These are phyloP conservation scores for Tromatobia lineatoria DNA, from an alignment of 2,888 invertebrate genomes.

Conservation along the genomic window DNA sequence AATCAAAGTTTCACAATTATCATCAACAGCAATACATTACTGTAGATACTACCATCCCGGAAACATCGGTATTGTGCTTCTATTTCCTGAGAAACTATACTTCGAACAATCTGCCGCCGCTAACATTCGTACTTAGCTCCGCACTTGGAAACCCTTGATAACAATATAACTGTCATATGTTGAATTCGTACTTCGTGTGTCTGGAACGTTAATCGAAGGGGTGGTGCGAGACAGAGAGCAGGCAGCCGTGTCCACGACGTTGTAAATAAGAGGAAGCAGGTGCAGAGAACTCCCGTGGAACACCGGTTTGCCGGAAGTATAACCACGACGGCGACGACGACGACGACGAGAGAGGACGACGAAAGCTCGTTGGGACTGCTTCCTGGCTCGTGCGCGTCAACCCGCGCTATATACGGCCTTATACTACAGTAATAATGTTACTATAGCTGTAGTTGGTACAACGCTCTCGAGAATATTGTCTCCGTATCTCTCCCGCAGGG, in stretches of 20 bases:
- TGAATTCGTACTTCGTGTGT: slow-evolving; percentile 60
- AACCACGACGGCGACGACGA: slow-evolving; percentile 61
- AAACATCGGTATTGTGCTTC: slow-evolving; percentile 7
- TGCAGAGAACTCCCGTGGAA: slow-evolving; percentile 74
- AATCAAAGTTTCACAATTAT: not conserved
- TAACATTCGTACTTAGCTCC: slow-evolving; percentile 24
- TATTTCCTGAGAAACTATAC: slow-evolving; percentile 41
- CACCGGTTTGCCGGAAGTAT: slow-evolving; percentile 69
- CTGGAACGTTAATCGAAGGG: slow-evolving; percentile 66
- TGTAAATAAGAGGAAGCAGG: slow-evolving; percentile 78
- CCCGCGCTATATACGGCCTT: slow-evolving; percentile 51
- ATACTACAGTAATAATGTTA: slow-evolving; percentile 63
- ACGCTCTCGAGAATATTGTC: slow-evolving; percentile 67
- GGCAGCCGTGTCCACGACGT: slow-evolving; percentile 62
- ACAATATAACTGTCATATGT: slow-evolving; percentile 57
- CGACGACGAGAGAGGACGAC: slow-evolving; percentile 57
- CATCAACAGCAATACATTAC: not conserved
- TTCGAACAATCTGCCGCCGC: slow-evolving; percentile 55
- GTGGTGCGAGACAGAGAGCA: slow-evolving; percentile 37
- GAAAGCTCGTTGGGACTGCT: slow-evolving; percentile 64
- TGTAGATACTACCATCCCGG: not conserved
- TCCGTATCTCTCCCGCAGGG: slow-evolving; percentile 63
- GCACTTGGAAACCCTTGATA: slow-evolving; percentile 54
- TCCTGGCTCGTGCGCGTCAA: slow-evolving; percentile 67
- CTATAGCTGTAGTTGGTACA: slow-evolving; percentile 31